Evolutionary conservation across 2,113 vertebrate genomes (phyloP).

Genomic region (Progne subis): DNA sequence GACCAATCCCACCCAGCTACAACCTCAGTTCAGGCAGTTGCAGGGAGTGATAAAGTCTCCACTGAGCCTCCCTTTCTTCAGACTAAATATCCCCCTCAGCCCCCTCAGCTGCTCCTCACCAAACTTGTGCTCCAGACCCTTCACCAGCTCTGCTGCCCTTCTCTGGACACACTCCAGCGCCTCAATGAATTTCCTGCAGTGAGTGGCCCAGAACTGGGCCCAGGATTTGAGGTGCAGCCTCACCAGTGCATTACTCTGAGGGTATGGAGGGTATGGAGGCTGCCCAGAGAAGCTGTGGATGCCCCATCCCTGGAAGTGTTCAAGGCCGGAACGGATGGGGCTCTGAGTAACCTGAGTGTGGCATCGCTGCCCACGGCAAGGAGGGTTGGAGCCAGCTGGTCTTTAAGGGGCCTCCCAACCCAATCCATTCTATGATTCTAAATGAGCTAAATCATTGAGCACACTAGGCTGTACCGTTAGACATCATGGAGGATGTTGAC

Average conservation of each 20-base stretch:
- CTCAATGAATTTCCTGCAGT: background rate
- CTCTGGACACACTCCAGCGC: background rate
- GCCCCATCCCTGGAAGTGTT: background rate
- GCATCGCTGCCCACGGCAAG: background rate
- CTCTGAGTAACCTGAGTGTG: background rate
- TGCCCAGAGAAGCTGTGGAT: background rate
- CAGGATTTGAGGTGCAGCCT: background rate
- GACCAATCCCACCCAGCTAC: too few species aligned
- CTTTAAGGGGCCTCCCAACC: background rate
- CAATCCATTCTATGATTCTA: background rate
- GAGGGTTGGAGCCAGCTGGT: background rate
- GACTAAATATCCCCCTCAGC: background rate
- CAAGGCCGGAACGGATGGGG: too few species aligned
- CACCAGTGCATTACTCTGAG: background rate
- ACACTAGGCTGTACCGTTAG: background rate
- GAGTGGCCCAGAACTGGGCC: background rate
- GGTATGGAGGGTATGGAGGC: background rate
- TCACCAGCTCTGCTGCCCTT: background rate
- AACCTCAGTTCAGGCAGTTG: background rate
- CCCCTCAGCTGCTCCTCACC: background rate
- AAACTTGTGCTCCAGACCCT: background rate
- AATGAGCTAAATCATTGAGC: background rate
- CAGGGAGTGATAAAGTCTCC: too few species aligned
- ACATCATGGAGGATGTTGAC: rapidly evolving
- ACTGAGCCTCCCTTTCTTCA: background rate